phyloP scores from a whole-genome alignment of 2,888 invertebrate genomes.

The Diarsia dahlii region DNA sequence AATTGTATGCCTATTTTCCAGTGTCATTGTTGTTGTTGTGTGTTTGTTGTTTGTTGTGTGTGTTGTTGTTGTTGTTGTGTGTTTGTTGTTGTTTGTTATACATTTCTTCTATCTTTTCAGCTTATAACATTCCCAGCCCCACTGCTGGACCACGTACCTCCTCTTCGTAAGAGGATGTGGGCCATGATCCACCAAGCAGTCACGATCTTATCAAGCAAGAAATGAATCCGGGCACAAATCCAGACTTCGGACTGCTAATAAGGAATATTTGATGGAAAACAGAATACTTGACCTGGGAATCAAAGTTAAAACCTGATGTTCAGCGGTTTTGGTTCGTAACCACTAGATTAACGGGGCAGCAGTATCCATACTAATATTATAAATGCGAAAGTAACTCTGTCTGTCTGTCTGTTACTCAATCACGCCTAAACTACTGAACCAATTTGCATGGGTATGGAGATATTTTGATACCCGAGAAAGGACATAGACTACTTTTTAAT shows the following conservation, averaged over 20 bases:
- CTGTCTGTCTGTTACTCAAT: too few relatives aligned
- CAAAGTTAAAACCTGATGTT: not conserved
- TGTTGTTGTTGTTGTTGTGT: too few relatives aligned
- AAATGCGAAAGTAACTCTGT: too few relatives aligned
- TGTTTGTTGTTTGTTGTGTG: too few relatives aligned
- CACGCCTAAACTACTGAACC: too few relatives aligned
- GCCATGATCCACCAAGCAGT: too few relatives aligned
- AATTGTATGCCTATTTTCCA: not conserved
- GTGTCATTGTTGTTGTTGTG: not conserved
- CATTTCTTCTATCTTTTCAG: not conserved
- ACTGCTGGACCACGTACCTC: not conserved
- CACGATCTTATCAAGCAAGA: not conserved
- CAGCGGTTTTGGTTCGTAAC: not conserved
- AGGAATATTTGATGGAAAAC: not conserved
- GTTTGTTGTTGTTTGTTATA: too few relatives aligned
- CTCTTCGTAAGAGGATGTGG: not conserved
- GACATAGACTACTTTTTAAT: too few relatives aligned
- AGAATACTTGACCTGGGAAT: not conserved
- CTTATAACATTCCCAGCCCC: not conserved
- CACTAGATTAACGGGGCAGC: too few relatives aligned
- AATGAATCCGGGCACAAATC: not conserved
- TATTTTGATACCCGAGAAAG: too few relatives aligned
- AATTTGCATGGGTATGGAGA: too few relatives aligned
- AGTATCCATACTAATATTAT: too few relatives aligned
- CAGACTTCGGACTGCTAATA: not conserved